phyloP scores from a whole-genome alignment of 1,140 invertebrate species.

The Gyrodactylus bullatarudis region DNA sequence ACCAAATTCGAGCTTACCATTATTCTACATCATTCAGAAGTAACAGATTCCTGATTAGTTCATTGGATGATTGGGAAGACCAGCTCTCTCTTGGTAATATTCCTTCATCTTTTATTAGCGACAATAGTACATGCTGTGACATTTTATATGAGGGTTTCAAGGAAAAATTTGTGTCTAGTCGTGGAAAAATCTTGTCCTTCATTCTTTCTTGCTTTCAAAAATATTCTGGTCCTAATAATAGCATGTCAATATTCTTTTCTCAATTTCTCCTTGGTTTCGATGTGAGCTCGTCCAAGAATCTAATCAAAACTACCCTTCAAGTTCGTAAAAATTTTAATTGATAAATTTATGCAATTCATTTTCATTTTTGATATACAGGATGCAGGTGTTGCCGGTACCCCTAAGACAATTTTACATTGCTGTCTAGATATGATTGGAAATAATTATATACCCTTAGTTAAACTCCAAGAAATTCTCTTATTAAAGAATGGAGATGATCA shows the following conservation, averaged over 20 bases:
- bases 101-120: not conserved
- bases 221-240: not conserved
- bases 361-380: no score
- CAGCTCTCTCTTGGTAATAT: not conserved
- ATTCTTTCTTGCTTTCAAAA: not conserved
- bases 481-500: not conserved
- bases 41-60: not conserved
- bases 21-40: not conserved
- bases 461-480: not conserved
- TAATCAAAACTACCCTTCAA: not conserved
- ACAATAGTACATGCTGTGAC: not conserved
- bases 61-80: not conserved
- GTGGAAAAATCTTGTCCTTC: not conserved
- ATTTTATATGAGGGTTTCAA: not conserved
- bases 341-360: no score
- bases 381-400: not conserved
- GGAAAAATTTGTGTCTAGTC: not conserved
- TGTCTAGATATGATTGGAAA: not conserved
- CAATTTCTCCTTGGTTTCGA: not conserved
- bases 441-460: not conserved
- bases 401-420: not conserved
- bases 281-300: not conserved
- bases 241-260: not conserved
- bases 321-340: no score
- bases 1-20: not conserved